Conservation (phyloP, 2,888 invertebrate species). For the Morpho achilles region DNA sequence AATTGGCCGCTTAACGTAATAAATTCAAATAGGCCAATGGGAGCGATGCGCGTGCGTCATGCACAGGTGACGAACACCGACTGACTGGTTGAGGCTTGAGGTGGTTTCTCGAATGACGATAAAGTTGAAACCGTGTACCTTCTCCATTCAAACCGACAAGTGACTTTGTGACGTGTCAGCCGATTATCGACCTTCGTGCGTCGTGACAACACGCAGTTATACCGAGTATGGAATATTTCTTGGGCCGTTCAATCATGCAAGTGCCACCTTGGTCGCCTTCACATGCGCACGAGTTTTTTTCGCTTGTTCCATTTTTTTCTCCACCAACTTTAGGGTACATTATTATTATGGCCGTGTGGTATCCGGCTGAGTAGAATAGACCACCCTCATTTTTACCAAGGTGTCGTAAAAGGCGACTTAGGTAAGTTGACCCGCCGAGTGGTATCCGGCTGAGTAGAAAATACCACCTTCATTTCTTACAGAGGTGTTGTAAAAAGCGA, state of each 20-base stretch:
- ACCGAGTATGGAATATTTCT: conserved; percentile 12
- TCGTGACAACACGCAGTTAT: conserved; percentile 13
- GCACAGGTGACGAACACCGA: conserved; percentile 60
- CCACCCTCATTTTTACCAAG: too few relatives aligned
- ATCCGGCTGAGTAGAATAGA: too few relatives aligned
- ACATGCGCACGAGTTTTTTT: conserved; percentile 72
- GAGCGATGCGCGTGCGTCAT: conserved; percentile 51
- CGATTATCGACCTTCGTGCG: conserved; percentile 32
- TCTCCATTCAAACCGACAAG: conserved; percentile 66
- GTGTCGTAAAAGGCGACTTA: too few relatives aligned
- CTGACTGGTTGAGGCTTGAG: conserved; percentile 41
- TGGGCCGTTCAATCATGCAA: conserved; percentile 35
- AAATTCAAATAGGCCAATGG: conserved; percentile 56
- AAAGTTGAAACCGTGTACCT: conserved; percentile 52
- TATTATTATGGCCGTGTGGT: too few relatives aligned
- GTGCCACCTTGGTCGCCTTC: conserved; percentile 71
- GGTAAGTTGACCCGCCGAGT: too few relatives aligned
- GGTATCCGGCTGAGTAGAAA: too few relatives aligned
- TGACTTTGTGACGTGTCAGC: conserved; percentile 33
- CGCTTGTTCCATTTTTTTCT: conserved; percentile 52
- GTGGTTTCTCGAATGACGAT: conserved; percentile 65
- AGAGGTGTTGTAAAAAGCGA: too few relatives aligned
- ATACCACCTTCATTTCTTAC: too few relatives aligned
- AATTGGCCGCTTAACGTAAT: conserved; percentile 60
- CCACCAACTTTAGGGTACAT: conserved; percentile 15